Base-by-base conservation (phyloP, 2,888 invertebrate species). In the Amphipoea oculea region DNA sequence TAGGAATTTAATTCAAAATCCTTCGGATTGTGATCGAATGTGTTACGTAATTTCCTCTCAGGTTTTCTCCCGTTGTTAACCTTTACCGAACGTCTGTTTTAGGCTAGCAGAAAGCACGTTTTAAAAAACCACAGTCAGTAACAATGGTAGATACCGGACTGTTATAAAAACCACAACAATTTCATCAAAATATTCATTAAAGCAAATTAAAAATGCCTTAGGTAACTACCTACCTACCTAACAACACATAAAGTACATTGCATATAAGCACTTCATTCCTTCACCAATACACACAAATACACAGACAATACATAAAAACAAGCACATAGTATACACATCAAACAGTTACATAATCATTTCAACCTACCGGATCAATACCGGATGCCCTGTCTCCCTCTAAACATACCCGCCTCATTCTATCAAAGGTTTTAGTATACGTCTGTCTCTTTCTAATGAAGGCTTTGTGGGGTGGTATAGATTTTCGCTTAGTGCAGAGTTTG, bases 281-380 rank as follows among this genome's bases (percentile, higher is more conserved):
- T 11, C 29, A 60, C 12, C 29, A 54, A 66, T 6, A 54, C 74
- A 70, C 36, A 65, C 45, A 62, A 29, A 54, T 60, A 77, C 36
- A 73, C 57, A 60, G 66, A 65, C 0, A 63, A 14, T 45, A 73
- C 68, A 73, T 57, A 57, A 51, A 74, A 42, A n/a, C 45, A 20
- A 54, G 29, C 69, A 82, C n/a, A 76, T 45, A 77, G 57, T 79
- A 81, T n/a, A 36, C 57, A 78, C 60, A 78, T 80, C 85, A 36
- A 71, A n/a, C 57, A 0, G 45, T 89, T 89, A 89, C 79, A 85
- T 82, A 87, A 74, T n/a, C 11, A 0, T 79, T 79, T 14, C 51
- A 4, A 7, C 54, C 60, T n/a, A 14, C 17, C 45, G 40, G 92
- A 92, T 92, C 92, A 92, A 92, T 92, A 92, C 90, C 79, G 71